These are phyloP conservation scores for Candidula unifasciata DNA, from an alignment of 2,888 invertebrate genomes.

Conservation along the genomic window DNA sequence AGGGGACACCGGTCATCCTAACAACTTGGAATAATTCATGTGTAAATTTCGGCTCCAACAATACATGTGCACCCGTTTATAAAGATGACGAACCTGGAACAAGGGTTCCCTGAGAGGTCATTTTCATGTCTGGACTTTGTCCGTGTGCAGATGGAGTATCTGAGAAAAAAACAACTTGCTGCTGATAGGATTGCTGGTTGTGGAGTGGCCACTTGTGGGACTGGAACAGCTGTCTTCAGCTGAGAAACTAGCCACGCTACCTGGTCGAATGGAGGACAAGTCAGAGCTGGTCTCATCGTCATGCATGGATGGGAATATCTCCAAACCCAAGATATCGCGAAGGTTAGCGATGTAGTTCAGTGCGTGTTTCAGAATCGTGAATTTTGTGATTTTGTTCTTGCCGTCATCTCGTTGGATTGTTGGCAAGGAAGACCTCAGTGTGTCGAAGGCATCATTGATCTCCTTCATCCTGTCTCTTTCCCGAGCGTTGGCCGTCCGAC, in stretches of 20 bases:
- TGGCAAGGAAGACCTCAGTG: slow-evolving; percentile 87
- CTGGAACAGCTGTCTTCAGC: slow-evolving; percentile 37
- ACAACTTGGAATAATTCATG: too few relatives aligned
- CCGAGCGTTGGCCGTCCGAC: slow-evolving; percentile 92
- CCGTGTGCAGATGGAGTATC: background rate
- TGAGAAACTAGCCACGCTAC: slow-evolving; percentile 23
- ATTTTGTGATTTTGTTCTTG: slow-evolving; percentile 85
- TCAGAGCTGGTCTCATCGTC: slow-evolving; percentile 54
- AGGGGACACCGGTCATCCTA: too few relatives aligned
- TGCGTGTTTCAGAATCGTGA: slow-evolving; percentile 90
- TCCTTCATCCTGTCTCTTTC: slow-evolving; percentile 92
- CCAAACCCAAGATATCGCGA: slow-evolving; percentile 67
- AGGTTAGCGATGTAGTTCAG: slow-evolving; percentile 91
- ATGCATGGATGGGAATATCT: slow-evolving; percentile 42
- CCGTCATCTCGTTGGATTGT: slow-evolving; percentile 80
- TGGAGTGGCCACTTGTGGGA: slow-evolving; percentile 13
- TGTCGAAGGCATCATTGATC: slow-evolving; percentile 92
- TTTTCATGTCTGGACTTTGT: too few relatives aligned
- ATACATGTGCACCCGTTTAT: background rate
- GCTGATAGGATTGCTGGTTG: background rate
- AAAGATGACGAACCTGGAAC: background rate
- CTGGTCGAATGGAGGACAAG: slow-evolving; percentile 40
- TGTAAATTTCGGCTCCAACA: too few relatives aligned
- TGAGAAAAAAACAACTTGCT: background rate
- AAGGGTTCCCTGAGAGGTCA: background rate